These are phyloP conservation scores for Microcebus tavaratra DNA, from an alignment of 2,113 vertebrate species.

Conservation along the genomic window DNA sequence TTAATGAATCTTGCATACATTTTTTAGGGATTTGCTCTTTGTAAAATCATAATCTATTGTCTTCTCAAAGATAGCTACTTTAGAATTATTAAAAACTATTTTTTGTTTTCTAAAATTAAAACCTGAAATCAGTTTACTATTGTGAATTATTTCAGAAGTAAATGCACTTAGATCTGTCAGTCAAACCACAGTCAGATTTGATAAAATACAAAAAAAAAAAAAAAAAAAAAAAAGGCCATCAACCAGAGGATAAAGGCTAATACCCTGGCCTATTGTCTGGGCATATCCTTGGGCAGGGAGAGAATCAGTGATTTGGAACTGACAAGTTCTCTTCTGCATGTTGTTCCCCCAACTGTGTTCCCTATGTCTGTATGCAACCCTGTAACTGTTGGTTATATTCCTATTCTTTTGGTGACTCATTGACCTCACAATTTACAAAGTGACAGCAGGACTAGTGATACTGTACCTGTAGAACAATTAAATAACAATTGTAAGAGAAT, in stretches of 20 bases:
- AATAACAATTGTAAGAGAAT: neutral
- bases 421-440: neutral
- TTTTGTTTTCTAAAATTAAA: constrained; percentile 51
- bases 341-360: neutral
- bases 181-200: neutral
- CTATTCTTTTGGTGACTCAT: neutral
- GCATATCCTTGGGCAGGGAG: neutral
- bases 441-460: neutral
- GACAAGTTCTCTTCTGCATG: neutral
- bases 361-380: neutral
- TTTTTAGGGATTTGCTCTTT: constrained; percentile 45
- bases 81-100: neutral
- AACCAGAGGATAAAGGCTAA: neutral
- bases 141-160: constrained; percentile 47
- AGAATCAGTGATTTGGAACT: neutral
- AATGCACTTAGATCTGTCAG: constrained; percentile 26
- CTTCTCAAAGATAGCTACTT: constrained; percentile 40
- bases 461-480: neutral
- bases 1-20: neutral
- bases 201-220: neutral
- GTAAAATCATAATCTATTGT: constrained; percentile 44
- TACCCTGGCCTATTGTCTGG: neutral
- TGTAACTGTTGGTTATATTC: neutral
- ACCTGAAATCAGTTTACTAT: neutral
- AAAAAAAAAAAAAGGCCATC: neutral